Evolutionary conservation across 2,113 vertebrate genomes (phyloP), one percentile per base, ranked within the genome.

Genomic region (Toxotes jaculatrix): DNA sequence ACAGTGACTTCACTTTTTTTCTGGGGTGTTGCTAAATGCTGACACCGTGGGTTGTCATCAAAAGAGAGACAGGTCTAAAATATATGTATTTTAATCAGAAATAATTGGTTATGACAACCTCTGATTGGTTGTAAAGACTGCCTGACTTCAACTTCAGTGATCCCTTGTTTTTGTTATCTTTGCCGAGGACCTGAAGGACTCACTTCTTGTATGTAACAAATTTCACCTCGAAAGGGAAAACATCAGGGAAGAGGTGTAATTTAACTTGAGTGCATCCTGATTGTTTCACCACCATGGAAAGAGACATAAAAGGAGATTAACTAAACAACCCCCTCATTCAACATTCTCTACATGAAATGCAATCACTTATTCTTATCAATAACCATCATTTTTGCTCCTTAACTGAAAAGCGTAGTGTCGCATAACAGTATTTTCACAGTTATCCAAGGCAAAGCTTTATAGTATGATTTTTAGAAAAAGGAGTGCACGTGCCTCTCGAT

Each of bases 201-300:
- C 45, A 31, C n/a, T 27, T 60, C 34, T 21, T 40, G 7, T 34
- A 31, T 32, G 16, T 13, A 14, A 36, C 21, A 51, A 6, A 59
- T 55, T 16, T 10, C 40, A 49, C 59, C 69, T 55, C 34, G 4
- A 23, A 49, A 64, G 57, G 63, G 9, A 42, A 13, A 19, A 23
- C 51, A 23, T 67, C 27, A 45, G 49, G 17, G 56, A 53, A 27
- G 0, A 16, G 8, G 13, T 12, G 14, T 45, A 49, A 4, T 13
- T 42, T 65, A 36, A n/a, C 10, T 27, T 27, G 27, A 36, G 2
- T 49, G 32, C n/a, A 16, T 31, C 16, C 38, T 78, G 27, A 47
- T 73, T 65, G 5, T 53, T 64, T 74, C 49, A 51, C 43, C 38
- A 55, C 38, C 17, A 55, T 3, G 45, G 56, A 67, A 43, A 43